phyloP scores from a whole-genome alignment of 35 echinoderm and acorn worm genomes.

The Apostichopus japonicus region DNA sequence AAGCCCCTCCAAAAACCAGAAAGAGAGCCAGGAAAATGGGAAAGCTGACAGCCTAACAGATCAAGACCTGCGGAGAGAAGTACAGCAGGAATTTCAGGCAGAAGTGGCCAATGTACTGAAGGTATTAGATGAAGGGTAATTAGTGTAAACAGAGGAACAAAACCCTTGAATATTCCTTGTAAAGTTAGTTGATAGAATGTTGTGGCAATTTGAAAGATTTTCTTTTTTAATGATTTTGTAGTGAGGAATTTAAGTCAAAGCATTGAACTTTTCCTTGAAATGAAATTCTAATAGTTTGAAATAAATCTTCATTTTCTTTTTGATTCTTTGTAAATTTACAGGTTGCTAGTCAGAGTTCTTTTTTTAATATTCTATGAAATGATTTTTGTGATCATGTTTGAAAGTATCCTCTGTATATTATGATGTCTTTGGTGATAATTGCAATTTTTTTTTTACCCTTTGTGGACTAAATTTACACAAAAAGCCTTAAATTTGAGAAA shows the following conservation, averaged over 20 bases:
- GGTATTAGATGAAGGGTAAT: slow-evolving; percentile 43
- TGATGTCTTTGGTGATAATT: slow-evolving; percentile 19
- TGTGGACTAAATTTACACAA: neutral
- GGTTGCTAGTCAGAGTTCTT: slow-evolving; percentile 4
- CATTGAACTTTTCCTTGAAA: slow-evolving; percentile 14
- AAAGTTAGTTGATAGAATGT: slow-evolving; percentile 28
- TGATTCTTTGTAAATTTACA: slow-evolving; percentile 1
- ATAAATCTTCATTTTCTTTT: slow-evolving; percentile 25
- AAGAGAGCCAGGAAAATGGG: neutral
- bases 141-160: slow-evolving; percentile 1
- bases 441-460: neutral
- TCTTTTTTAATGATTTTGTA: neutral
- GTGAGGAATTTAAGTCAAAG: slow-evolving; percentile 15
- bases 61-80: slow-evolving; percentile 33
- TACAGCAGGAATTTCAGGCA: slow-evolving; percentile 59
- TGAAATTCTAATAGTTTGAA: slow-evolving; percentile 53
- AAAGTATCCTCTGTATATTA: slow-evolving; percentile 5
- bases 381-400: slow-evolving; percentile 11
- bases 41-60: neutral
- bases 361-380: slow-evolving; percentile 1
- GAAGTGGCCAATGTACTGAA: slow-evolving; percentile 51
- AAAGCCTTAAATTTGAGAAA: slow-evolving; percentile 9
- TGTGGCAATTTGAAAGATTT: slow-evolving; percentile 51
- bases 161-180: slow-evolving; percentile 12
- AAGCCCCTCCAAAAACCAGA: neutral